Percentiles rank a stretch among this genome's conserved stretches.
phyloP scores from a whole-genome alignment of 2,113 vertebrate species.

The Bufo bufo region DNA sequence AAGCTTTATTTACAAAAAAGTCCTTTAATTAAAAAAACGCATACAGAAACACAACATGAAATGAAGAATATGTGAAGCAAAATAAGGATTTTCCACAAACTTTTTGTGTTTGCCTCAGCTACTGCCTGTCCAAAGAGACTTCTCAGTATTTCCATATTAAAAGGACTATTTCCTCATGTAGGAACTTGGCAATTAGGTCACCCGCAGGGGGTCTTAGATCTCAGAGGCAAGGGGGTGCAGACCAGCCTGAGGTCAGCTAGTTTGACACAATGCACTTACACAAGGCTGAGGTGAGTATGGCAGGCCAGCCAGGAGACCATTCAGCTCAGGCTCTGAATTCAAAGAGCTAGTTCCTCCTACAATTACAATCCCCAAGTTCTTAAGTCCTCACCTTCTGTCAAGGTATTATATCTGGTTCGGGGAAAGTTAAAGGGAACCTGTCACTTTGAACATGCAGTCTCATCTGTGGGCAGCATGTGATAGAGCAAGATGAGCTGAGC shows the following conservation, averaged over 20 bases:
- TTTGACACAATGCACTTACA: not conserved
- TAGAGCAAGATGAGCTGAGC: too few relatives aligned
- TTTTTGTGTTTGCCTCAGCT: not conserved
- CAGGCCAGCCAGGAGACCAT: not conserved
- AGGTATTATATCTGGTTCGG: too few relatives aligned
- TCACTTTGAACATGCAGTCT: too few relatives aligned
- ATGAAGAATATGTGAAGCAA: too few relatives aligned
- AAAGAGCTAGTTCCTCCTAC: not conserved
- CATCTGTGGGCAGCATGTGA: too few relatives aligned
- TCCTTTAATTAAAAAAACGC: too few relatives aligned
- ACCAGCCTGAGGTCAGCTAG: slow-evolving; percentile 12
- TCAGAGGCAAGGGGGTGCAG: not conserved
- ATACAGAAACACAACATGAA: too few relatives aligned
- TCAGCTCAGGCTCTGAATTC: not conserved
- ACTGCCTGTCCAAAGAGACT: not conserved
- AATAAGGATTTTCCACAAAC: too few relatives aligned
- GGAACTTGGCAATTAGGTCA: slow-evolving; percentile 38
- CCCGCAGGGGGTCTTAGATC: slow-evolving; percentile 14
- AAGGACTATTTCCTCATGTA: not conserved
- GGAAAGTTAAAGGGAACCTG: too few relatives aligned
- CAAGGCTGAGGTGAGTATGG: too few relatives aligned
- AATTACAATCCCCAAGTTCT: not conserved
- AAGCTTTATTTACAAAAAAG: too few relatives aligned
- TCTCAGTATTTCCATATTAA: slow-evolving; percentile 27
- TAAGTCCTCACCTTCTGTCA: too few relatives aligned